Evolutionary conservation across 2,797 vertebrate species (phyloP), one percentile per base, ranked within the genome.

Genomic region (Champsocephalus esox): DNA sequence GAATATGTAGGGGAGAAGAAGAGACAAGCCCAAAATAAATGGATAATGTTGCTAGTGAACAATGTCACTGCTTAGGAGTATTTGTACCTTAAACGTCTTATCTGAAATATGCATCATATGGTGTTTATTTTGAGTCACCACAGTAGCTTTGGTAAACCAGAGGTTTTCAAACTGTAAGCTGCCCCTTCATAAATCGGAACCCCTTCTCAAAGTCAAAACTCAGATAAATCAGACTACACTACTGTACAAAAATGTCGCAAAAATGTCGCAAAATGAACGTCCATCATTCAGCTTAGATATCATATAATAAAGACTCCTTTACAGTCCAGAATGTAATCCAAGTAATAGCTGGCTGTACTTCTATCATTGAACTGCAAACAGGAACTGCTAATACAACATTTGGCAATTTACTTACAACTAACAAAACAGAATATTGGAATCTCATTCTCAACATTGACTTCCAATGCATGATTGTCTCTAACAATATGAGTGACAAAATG

Each of bases 1-100:
- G 94, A 96, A 96, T 95, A 88, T 90, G 82, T 94, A 89, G 94
- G 94, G 93, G 85, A 95, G 91, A 96, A 94, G 89, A 95, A 96
- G 89, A 96, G 89, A 96, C 88, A 96, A 93, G 91, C 88, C 94
- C 93, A 95, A 89, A 92, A 92, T 94, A 95, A 95, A 95, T 94
- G 87, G 85, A 81, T 78, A 91, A 92, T 90, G 92, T 88, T 61
- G 44, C 76, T 5, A 66, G 78, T 75, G 80, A 85, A 88, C 73
- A 76, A 73, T 70, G 82, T 83, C 86, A 84, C 85, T 85, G 76
- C 65, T 78, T 68, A 76, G 38, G 71, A 84, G 50, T 69, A 54
- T 70, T 79, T 75, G 56, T 70, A 16, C 85, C 58, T 48, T 74
- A 16, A 64, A 70, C 5, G 55, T 46, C 75, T 73, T 11, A 64